Percentiles rank a stretch among this genome's conserved stretches.
Evolutionary conservation across 1,140 invertebrate species (phyloP).

Genomic region (Mactra quadrangularis): DNA sequence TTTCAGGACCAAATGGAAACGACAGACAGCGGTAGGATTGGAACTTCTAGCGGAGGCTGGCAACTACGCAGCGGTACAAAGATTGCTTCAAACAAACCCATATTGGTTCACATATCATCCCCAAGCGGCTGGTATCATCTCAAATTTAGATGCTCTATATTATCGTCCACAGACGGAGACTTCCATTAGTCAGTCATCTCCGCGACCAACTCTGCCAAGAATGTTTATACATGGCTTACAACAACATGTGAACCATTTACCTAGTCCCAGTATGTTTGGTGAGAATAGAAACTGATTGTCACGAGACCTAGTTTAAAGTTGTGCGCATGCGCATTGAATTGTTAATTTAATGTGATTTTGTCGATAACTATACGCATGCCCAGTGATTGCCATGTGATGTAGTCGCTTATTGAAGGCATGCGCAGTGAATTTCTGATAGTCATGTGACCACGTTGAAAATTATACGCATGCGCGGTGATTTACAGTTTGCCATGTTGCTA

Average conservation of each 20-base stretch:
- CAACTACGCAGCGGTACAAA: constrained; percentile 98
- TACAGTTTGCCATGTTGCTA: too few species aligned
- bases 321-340: too few species aligned
- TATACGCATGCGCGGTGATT: too few species aligned
- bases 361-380: too few species aligned
- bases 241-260: constrained; percentile 82
- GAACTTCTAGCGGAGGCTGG: constrained; percentile 98
- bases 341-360: too few species aligned
- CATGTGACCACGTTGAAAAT: too few species aligned
- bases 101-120: constrained; percentile 86
- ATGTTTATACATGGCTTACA: constrained; percentile 83
- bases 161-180: constrained; percentile 79
- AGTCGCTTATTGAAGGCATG: too few species aligned
- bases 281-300: constrained; percentile 63
- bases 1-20: constrained; percentile 99
- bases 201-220: constrained; percentile 73
- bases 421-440: too few species aligned
- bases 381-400: too few species aligned
- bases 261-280: constrained; percentile 73
- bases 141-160: constrained; percentile 83
- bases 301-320: too few species aligned
- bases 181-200: constrained; percentile 61
- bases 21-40: constrained; percentile 98
- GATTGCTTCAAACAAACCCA: constrained; percentile 91
- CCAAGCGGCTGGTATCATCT: constrained; percentile 79